phyloP scores from a whole-genome alignment of 2,113 vertebrate genomes.

The Vanacampus margaritifer region DNA sequence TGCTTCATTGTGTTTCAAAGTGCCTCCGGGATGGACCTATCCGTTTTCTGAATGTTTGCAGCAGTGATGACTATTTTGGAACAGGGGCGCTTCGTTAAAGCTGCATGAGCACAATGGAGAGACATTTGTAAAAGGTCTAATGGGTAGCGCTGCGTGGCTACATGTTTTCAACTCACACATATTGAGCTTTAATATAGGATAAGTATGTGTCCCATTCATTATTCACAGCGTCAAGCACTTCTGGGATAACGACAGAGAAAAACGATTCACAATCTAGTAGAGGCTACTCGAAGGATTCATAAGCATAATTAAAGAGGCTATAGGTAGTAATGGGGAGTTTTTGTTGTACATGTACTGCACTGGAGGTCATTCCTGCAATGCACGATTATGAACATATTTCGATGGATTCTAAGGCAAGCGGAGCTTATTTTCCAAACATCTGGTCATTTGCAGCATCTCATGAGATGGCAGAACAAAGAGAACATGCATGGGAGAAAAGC shows the following conservation, averaged over 20 bases:
- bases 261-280: conserved; percentile 19
- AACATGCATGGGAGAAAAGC: conserved; percentile 28
- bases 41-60: neutral
- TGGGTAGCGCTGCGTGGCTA: conserved; percentile 7
- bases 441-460: conserved; percentile 37
- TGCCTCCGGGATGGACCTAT: neutral
- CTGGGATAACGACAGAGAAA: conserved; percentile 30
- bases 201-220: conserved; percentile 44
- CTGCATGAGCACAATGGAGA: conserved; percentile 5
- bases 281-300: conserved; percentile 10
- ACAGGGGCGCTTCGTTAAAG: neutral
- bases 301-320: conserved; percentile 12
- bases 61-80: neutral
- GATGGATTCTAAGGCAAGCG: conserved; percentile 28
- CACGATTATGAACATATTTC: conserved; percentile 21
- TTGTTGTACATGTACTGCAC: neutral
- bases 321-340: neutral
- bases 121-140: neutral
- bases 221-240: conserved; percentile 45
- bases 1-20: neutral
- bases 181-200: conserved; percentile 22
- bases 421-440: conserved; percentile 46
- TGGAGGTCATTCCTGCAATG: conserved; percentile 12
- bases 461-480: conserved; percentile 25
- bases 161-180: conserved; percentile 14